Base-by-base conservation (phyloP, 2,113 vertebrate genomes). In the Gobio gobio region DNA sequence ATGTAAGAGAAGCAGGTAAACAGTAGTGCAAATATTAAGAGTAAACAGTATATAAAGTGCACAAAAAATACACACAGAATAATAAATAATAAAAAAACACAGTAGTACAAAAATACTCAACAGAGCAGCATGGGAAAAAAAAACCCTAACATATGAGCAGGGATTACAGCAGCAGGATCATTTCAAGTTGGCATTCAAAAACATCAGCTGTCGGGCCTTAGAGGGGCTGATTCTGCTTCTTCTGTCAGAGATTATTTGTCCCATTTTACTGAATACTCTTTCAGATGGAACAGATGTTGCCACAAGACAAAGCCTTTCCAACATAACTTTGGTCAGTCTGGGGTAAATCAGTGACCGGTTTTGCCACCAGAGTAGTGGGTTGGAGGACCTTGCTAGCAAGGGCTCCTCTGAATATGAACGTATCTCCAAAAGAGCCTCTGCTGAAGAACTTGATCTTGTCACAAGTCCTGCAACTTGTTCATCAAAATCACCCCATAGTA, bases 221-320 rank as follows among this genome's bases (percentile, higher is more conserved):
- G 72, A 74, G 22, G 72, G 43, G 45, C 72, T 74, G 72, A 74
- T 45, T 74, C 43, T 74, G 72, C 45, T 74, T 14, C 43, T 74
- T 74, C 22, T 74, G n/a, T 74, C 72, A 24, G 72, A 47, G 43
- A 74, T 74, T 5, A 74, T 74, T 43, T 47, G 72, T 24, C 72
- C 45, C 22, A 26, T 49, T 45, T 75, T 49, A 10, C 43, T 47
- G n/a, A 75, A 74, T 49, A 74, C n/a, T 49, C 43, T 74, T 13
- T 74, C 72, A 49, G 72, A 74, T 74, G 43, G 10, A 45, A 74
- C 43, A 73, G 70, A 73, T 45, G 70, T 74, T 43, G 40, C 70
- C 70, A 51, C 45, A 51, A 75, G 10, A n/a, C n/a, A 75, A 47
- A 75, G 73, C 24, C 73, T 76, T 76, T 26, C 8, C 73, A 29